phyloP scores from a whole-genome alignment of 2,113 vertebrate species.

The Quiscalus mexicanus region DNA sequence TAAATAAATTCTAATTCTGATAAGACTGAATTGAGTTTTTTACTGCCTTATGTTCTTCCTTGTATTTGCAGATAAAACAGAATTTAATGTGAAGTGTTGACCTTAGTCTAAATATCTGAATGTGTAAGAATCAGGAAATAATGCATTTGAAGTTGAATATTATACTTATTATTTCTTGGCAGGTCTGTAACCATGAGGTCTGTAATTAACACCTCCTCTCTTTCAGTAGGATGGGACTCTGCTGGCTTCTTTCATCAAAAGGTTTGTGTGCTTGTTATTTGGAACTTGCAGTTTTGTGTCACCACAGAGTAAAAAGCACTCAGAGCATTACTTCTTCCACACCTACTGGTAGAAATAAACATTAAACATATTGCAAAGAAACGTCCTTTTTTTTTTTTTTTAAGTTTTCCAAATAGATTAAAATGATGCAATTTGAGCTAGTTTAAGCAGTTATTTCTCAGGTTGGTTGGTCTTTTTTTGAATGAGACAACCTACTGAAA shows the following conservation, averaged over 20 bases:
- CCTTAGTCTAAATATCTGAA: not conserved
- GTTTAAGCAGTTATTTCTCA: not conserved
- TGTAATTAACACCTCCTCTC: conserved; percentile 15
- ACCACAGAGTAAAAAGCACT: not conserved
- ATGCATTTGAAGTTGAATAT: not conserved
- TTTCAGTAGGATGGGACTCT: not conserved
- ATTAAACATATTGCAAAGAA: not conserved
- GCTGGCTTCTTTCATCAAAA: not conserved
- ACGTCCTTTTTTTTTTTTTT: not conserved
- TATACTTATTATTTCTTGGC: not conserved
- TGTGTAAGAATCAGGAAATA: not conserved
- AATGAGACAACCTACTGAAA: not conserved
- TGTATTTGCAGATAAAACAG: not conserved
- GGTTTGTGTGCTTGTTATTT: not conserved
- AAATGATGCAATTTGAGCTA: not conserved
- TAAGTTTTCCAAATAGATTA: not conserved
- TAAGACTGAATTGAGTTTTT: not conserved
- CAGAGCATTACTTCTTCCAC: not conserved
- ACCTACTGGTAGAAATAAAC: not conserved
- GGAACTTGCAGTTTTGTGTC: not conserved
- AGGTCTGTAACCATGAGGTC: not conserved
- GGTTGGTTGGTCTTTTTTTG: not conserved
- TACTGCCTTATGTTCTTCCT: not conserved
- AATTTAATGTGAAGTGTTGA: not conserved
- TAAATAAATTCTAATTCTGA: not conserved